Conservation (phyloP, 1,140 invertebrate genomes). For the Frieseomelitta varia region DNA sequence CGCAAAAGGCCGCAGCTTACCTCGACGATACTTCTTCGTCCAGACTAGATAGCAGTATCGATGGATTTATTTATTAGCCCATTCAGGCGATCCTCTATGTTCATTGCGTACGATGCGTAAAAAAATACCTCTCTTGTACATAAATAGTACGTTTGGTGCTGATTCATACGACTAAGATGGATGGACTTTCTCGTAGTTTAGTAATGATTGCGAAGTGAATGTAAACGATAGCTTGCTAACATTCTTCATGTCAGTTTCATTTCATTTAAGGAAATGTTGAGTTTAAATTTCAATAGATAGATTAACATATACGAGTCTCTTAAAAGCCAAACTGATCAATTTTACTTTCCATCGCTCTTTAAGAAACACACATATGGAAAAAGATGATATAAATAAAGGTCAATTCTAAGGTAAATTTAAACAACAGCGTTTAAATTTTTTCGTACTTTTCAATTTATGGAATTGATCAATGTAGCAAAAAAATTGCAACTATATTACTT, state of each 20-base stretch:
- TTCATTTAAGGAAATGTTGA: neutral
- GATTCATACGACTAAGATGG: neutral
- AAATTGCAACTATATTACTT: too few species aligned
- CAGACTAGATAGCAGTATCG: neutral
- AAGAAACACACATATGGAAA: too few species aligned
- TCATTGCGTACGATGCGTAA: constrained; percentile 13
- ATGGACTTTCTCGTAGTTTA: neutral
- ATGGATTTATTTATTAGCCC: constrained; percentile 46
- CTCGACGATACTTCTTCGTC: neutral
- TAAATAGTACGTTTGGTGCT: neutral
- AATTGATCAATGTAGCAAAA: too few species aligned
- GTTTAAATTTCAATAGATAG: neutral
- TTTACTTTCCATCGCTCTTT: too few species aligned
- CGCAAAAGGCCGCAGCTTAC: constrained; percentile 19
- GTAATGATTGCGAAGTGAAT: neutral
- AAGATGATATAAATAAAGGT: too few species aligned
- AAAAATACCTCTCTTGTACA: neutral
- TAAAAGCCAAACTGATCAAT: too few species aligned
- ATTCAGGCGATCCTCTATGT: constrained; percentile 8
- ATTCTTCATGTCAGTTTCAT: neutral
- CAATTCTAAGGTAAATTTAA: too few species aligned
- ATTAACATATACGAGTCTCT: too few species aligned
- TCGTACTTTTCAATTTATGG: too few species aligned
- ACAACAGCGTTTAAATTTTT: too few species aligned
- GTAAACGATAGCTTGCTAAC: neutral